Percentiles rank a stretch among this genome's conserved stretches.
Evolutionary conservation across 2,888 invertebrate species (phyloP).

Genomic region (Auanema freiburgensis): DNA sequence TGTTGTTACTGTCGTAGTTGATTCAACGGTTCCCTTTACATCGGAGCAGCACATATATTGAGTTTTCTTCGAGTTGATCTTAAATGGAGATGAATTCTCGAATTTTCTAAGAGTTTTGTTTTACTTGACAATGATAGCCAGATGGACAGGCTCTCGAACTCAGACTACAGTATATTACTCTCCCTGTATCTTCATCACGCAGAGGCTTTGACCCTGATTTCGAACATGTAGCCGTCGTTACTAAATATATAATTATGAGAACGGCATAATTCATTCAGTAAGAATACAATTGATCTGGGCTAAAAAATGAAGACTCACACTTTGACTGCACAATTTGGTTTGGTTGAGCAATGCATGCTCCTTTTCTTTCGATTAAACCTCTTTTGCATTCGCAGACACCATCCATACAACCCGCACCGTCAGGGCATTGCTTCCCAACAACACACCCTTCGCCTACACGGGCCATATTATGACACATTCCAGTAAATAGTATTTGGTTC

Average conservation of each 20-base stretch:
- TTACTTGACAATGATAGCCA: slow-evolving; percentile 14
- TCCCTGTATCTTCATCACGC: slow-evolving; percentile 32
- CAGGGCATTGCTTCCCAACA: slow-evolving; percentile 34
- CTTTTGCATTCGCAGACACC: slow-evolving; percentile 44
- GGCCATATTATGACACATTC: slow-evolving; percentile 33
- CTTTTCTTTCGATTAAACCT: slow-evolving; percentile 38
- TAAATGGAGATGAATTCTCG: slow-evolving; percentile 28
- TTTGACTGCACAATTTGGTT: background rate
- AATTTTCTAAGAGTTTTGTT: slow-evolving; percentile 1
- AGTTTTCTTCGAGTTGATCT: slow-evolving; percentile 43
- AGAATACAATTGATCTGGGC: background rate
- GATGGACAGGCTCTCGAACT: slow-evolving; percentile 33
- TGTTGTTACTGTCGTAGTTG: slow-evolving; percentile 21
- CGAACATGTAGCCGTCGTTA: slow-evolving; percentile 29
- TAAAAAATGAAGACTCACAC: background rate
- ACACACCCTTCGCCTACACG: slow-evolving; percentile 36
- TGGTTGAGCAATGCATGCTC: slow-evolving; percentile 26
- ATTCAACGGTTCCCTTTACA: background rate
- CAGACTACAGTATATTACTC: slow-evolving; percentile 39
- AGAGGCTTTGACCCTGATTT: slow-evolving; percentile 38
- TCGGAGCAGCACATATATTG: slow-evolving; percentile 50
- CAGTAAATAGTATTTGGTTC: slow-evolving; percentile 34
- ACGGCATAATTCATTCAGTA: slow-evolving; percentile 2
- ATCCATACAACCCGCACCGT: slow-evolving; percentile 35
- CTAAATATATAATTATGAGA: slow-evolving; percentile 15